phyloP scores from a whole-genome alignment of 2,888 invertebrate genomes.

The Lissocephala sabroskyi region DNA sequence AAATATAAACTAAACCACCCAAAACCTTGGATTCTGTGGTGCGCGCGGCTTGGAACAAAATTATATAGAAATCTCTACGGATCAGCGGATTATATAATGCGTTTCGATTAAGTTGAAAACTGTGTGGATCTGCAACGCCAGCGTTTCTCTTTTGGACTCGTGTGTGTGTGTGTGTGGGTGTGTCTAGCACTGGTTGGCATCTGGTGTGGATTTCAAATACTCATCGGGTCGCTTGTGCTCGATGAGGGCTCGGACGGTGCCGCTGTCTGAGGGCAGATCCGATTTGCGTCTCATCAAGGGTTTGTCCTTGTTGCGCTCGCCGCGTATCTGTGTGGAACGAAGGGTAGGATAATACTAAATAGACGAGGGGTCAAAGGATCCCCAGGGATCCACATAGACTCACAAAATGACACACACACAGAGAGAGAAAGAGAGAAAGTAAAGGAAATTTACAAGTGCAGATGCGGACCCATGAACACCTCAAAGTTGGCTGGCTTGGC shows the following conservation, averaged over 20 bases:
- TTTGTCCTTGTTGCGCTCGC: conserved; percentile 83
- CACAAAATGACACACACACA: conserved; percentile 1
- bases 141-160: conserved; percentile 21
- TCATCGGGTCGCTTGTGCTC: conserved; percentile 95
- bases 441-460: too few relatives aligned
- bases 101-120: neutral
- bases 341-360: conserved; percentile 7
- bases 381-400: conserved; percentile 11
- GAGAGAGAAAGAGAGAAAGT: too few relatives aligned
- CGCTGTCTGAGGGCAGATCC: conserved; percentile 93
- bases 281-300: conserved; percentile 95
- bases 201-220: conserved; percentile 87
- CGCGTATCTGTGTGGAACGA: conserved; percentile 60
- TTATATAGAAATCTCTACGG: too few relatives aligned
- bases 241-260: conserved; percentile 91
- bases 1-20: too few relatives aligned
- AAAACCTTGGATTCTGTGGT: too few relatives aligned
- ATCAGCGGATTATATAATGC: too few relatives aligned
- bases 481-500: too few relatives aligned
- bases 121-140: too few relatives aligned
- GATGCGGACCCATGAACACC: too few relatives aligned
- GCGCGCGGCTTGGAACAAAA: too few relatives aligned
- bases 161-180: conserved; percentile 11
- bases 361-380: neutral
- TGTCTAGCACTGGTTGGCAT: conserved; percentile 89